These are phyloP conservation scores for Drosophila pectinifera DNA, from an alignment of 1,140 invertebrate genomes.

Conservation along the genomic window DNA sequence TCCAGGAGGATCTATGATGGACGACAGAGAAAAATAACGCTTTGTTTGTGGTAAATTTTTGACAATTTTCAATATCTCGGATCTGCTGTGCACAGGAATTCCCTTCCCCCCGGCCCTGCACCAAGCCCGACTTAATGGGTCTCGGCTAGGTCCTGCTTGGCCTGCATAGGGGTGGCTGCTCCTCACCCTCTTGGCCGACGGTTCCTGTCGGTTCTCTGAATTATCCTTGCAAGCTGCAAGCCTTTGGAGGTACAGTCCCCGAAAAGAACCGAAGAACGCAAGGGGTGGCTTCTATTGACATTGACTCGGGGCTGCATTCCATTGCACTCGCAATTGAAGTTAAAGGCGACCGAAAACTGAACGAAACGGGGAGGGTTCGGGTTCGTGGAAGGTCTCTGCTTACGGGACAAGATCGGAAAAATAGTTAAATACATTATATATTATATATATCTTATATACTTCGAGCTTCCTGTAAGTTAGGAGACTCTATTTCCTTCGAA, in stretches of 20 bases:
- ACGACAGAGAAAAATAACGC: conserved; percentile 84
- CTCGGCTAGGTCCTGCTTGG: conserved; percentile 21
- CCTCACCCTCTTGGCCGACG: conserved; percentile 16
- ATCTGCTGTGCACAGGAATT: conserved; percentile 56
- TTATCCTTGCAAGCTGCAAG: conserved; percentile 70
- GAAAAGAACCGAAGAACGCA: conserved; percentile 29
- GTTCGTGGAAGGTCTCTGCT: not conserved
- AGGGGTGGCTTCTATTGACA: conserved; percentile 70
- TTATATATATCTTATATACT: no score
- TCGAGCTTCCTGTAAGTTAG: not conserved
- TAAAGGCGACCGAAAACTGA: conserved; percentile 12
- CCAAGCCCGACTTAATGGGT: conserved; percentile 44
- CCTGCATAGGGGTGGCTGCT: conserved; percentile 39
- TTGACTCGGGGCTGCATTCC: conserved; percentile 75
- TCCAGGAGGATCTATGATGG: conserved; percentile 84
- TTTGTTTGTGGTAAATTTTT: conserved; percentile 83
- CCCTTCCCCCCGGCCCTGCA: conserved; percentile 1
- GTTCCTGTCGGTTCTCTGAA: conserved; percentile 32
- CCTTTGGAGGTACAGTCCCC: conserved; percentile 61
- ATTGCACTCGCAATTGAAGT: conserved; percentile 72
- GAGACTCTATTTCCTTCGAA: no score
- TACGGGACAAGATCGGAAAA: not conserved
- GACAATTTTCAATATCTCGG: conserved; percentile 26
- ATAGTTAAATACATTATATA: not conserved
- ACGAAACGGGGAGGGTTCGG: conserved; percentile 2